Percentiles rank a stretch among this genome's conserved stretches.
These are phyloP conservation scores for Eupeodes luniger DNA, from an alignment of 2,888 invertebrate species.

Conservation along the genomic window DNA sequence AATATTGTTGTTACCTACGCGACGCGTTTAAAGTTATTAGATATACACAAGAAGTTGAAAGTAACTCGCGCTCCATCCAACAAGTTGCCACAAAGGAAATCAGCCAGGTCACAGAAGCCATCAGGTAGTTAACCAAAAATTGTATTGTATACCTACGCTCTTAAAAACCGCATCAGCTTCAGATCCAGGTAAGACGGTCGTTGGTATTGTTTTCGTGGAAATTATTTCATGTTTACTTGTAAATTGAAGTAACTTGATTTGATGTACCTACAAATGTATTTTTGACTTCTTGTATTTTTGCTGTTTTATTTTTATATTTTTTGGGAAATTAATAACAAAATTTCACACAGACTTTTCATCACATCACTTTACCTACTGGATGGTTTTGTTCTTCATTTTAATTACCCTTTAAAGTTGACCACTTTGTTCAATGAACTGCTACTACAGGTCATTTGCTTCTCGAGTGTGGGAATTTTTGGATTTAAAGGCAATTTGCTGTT, in stretches of 20 bases:
- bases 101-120: slow-evolving; percentile 73
- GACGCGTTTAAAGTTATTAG: slow-evolving; percentile 59
- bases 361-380: slow-evolving; percentile 36
- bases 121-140: slow-evolving; percentile 74
- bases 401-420: slow-evolving; percentile 72
- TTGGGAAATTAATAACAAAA: slow-evolving; percentile 74
- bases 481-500: slow-evolving; percentile 37
- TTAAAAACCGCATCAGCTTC: slow-evolving; percentile 65
- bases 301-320: slow-evolving; percentile 32
- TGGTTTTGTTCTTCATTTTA: slow-evolving; percentile 30
- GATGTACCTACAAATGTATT: slow-evolving; percentile 24
- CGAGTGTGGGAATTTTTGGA: slow-evolving; percentile 69
- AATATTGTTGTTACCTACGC: slow-evolving; percentile 46
- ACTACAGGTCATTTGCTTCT: slow-evolving; percentile 65
- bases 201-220: slow-evolving; percentile 75
- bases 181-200: slow-evolving; percentile 26
- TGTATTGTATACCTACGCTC: slow-evolving; percentile 41
- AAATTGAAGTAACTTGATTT: background rate
- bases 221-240: slow-evolving; percentile 55
- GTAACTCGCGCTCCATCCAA: slow-evolving; percentile 46
- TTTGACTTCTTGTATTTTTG: slow-evolving; percentile 57
- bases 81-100: slow-evolving; percentile 64
- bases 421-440: slow-evolving; percentile 74
- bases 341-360: slow-evolving; percentile 71
- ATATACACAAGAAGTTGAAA: slow-evolving; percentile 66